These are phyloP conservation scores for Oligia fasciuncula DNA, from an alignment of 2,888 invertebrate genomes.

Conservation along the genomic window DNA sequence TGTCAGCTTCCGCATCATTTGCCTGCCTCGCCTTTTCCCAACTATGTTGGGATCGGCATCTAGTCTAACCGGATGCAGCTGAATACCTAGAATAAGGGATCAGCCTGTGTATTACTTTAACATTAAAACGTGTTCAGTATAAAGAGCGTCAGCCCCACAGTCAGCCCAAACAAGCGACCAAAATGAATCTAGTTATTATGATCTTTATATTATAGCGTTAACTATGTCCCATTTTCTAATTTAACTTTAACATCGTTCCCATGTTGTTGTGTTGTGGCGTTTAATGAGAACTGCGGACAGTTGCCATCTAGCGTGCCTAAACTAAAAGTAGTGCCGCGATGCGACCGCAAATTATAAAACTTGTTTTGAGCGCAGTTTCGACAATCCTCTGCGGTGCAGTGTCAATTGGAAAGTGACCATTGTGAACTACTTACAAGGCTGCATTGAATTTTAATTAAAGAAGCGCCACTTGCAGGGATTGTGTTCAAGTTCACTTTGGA, in stretches of 20 bases:
- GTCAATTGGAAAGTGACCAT: slow-evolving; percentile 72
- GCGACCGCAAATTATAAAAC: slow-evolving; percentile 77
- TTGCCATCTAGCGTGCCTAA: slow-evolving; percentile 60
- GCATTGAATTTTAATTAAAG: slow-evolving; percentile 69
- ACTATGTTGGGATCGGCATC: not conserved
- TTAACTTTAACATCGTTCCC: slow-evolving; percentile 63
- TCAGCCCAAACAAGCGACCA: not conserved
- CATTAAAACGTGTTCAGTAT: not conserved
- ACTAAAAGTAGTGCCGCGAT: slow-evolving; percentile 64
- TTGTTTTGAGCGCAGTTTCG: slow-evolving; percentile 69
- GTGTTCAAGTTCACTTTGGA: slow-evolving; percentile 33
- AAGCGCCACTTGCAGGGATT: slow-evolving; percentile 24
- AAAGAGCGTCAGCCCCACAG: not conserved
- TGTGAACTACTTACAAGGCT: slow-evolving; percentile 52
- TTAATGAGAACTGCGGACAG: slow-evolving; percentile 70
- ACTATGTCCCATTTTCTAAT: slow-evolving; percentile 21
- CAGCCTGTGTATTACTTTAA: not conserved
- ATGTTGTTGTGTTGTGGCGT: slow-evolving; percentile 65
- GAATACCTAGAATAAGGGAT: not conserved
- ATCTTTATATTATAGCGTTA: slow-evolving; percentile 16
- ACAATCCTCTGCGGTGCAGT: slow-evolving; percentile 65
- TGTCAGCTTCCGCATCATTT: not conserved
- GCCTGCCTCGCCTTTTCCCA: not conserved
- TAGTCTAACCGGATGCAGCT: not conserved
- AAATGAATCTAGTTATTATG: slow-evolving; percentile 2